These are phyloP conservation scores for Spicauda simplicius DNA, from an alignment of 2,888 invertebrate species.

Conservation along the genomic window DNA sequence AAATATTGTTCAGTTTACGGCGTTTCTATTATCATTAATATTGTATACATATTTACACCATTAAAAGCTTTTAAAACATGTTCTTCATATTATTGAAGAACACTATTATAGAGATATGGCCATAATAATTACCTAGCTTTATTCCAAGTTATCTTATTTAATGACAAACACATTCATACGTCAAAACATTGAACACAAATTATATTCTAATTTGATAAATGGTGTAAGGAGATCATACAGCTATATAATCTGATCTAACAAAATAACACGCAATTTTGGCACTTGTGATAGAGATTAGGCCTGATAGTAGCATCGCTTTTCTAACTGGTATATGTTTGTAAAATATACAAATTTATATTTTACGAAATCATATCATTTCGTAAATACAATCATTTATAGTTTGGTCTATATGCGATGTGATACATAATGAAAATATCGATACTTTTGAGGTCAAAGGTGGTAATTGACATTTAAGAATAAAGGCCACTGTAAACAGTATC, in stretches of 20 bases:
- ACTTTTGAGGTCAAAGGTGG: too few relatives aligned
- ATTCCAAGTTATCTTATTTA: background rate
- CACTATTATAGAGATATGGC: background rate
- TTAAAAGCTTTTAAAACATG: background rate
- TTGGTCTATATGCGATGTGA: too few relatives aligned
- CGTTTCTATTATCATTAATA: background rate
- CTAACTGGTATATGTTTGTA: too few relatives aligned
- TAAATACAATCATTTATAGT: too few relatives aligned
- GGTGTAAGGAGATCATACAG: background rate
- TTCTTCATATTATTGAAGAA: background rate
- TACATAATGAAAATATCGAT: too few relatives aligned
- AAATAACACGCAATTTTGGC: too few relatives aligned
- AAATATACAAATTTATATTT: too few relatives aligned
- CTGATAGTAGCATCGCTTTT: too few relatives aligned
- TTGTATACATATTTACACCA: slow-evolving; percentile 14
- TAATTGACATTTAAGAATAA: too few relatives aligned
- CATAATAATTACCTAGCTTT: background rate
- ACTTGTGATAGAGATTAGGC: too few relatives aligned
- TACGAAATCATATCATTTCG: too few relatives aligned
- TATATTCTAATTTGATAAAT: background rate
- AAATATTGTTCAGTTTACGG: slow-evolving; percentile 4
- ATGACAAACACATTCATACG: background rate
- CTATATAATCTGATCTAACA: background rate
- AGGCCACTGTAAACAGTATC: too few relatives aligned
- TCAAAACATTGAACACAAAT: background rate